These are phyloP conservation scores for Petrolisthes cinctipes DNA, from an alignment of 2,888 invertebrate species.

Conservation along the genomic window DNA sequence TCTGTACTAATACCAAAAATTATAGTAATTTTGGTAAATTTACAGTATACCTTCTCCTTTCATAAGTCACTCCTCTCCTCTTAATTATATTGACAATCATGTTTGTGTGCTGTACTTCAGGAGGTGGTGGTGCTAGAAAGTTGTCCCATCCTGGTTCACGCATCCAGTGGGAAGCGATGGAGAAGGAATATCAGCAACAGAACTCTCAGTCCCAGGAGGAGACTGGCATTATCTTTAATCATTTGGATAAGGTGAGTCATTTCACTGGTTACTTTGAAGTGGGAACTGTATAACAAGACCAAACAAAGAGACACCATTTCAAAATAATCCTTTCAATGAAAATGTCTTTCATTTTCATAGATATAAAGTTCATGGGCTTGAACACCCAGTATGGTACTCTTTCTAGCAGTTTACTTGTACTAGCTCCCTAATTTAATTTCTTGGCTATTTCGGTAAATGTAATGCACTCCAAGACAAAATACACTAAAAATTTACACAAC, in stretches of 20 bases:
- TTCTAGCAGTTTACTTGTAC: too few relatives aligned
- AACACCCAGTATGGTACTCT: too few relatives aligned
- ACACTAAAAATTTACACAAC: too few relatives aligned
- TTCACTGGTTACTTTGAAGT: not conserved
- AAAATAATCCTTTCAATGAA: not conserved
- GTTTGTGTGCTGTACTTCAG: not conserved
- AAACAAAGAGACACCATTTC: too few relatives aligned
- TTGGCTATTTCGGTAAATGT: too few relatives aligned
- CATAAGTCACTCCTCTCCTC: too few relatives aligned
- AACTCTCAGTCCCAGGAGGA: conserved; percentile 45
- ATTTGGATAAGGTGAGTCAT: conserved; percentile 56
- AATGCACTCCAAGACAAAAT: too few relatives aligned
- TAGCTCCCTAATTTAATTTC: too few relatives aligned
- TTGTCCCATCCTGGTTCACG: conserved; percentile 37
- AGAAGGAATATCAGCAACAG: conserved; percentile 48
- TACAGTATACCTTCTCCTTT: too few relatives aligned
- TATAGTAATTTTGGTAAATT: too few relatives aligned
- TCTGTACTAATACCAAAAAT: too few relatives aligned
- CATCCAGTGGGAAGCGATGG: conserved; percentile 57
- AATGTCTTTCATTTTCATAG: not conserved
- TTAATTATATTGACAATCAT: not conserved
- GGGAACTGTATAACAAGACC: not conserved
- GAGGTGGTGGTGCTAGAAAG: conserved; percentile 1
- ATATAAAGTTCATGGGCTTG: too few relatives aligned
- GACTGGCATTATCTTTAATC: conserved; percentile 48